Evolutionary conservation across 1,140 invertebrate genomes (phyloP), one percentile per base, ranked within the genome.

Genomic region (Holcopasites calliopsidis): DNA sequence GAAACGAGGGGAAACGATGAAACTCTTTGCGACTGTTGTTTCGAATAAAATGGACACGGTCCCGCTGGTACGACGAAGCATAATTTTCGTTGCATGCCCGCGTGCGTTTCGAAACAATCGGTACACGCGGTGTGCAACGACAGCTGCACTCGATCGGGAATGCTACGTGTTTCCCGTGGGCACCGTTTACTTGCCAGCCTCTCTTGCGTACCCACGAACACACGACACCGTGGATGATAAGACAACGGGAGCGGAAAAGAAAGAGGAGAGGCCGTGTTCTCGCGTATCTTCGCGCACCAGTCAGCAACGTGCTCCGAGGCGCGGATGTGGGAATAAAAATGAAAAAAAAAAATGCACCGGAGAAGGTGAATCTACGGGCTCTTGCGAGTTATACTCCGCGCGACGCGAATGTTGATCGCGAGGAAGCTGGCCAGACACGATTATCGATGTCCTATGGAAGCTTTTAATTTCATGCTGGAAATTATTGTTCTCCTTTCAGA

Each of bases 61-160:
- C n/a, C n/a, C n/a, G n/a, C n/a, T n/a, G n/a, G n/a, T n/a, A n/a
- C n/a, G n/a, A n/a, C n/a, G n/a, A n/a, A n/a, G n/a, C n/a, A n/a
- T n/a, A n/a, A n/a, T n/a, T n/a, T n/a, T n/a, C n/a, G n/a, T n/a
- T n/a, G n/a, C n/a, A n/a, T n/a, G 21, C 65, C 44, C 70, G 73
- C 70, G 64, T 75, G 70, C 52, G 33, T 11, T 23, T 16, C n/a
- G 38, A 70, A 81, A 74, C 18, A 58, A 76, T 66, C 50, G 54
- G 26, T 16, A 42, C 69, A 75, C 64, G 28, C 13, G n/a, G 16
- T 65, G 23, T 28, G 54, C 38, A 54, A 26, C 80, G 77, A 82
- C 80, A 82, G 80, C 80, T 82, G 80, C 72, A 23, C 38, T 70
- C 52, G 49, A 80, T 78, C 71, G 58, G 31, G 21, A 13, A 55